Evolutionary conservation across 2,797 vertebrate species (phyloP).

Genomic region (Pseudopleuronectes americanus): DNA sequence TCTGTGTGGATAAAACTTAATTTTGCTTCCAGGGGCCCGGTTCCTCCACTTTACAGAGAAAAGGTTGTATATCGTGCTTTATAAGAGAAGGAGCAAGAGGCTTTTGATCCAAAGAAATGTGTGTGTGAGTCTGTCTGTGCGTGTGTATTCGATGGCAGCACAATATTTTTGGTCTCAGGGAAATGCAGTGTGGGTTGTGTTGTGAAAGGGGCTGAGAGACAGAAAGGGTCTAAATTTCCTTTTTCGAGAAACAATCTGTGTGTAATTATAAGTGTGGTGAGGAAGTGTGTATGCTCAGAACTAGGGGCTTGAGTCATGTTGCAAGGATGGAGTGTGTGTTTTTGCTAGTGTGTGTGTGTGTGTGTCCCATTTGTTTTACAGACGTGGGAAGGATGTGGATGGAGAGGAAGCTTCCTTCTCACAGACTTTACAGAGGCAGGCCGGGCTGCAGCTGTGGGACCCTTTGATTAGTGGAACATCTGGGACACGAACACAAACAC

Average conservation of each 20-base stretch:
- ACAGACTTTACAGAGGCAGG: constrained; percentile 63
- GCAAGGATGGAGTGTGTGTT: constrained; percentile 33
- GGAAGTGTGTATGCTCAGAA: constrained; percentile 77
- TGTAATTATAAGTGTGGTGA: constrained; percentile 80
- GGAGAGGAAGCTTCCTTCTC: constrained; percentile 74
- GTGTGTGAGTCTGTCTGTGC: constrained; percentile 24
- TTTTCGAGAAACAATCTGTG: constrained; percentile 80
- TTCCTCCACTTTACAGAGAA: constrained; percentile 9
- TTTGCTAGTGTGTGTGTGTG: constrained; percentile 37
- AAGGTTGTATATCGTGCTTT: too few relatives aligned
- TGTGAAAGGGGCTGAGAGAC: constrained; percentile 57
- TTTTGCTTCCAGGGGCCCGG: constrained; percentile 21
- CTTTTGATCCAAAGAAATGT: neutral
- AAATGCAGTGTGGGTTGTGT: constrained; percentile 62
- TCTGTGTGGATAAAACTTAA: neutral
- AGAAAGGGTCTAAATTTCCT: constrained; percentile 70
- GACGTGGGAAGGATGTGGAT: constrained; percentile 77
- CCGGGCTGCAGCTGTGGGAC: constrained; percentile 76
- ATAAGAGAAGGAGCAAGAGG: neutral
- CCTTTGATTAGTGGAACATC: constrained; percentile 83
- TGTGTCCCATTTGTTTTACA: constrained; percentile 74
- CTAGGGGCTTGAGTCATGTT: constrained; percentile 67
- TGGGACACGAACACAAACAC: constrained; percentile 63
- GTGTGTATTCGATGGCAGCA: constrained; percentile 46
- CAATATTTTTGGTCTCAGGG: constrained; percentile 54